Evolutionary conservation across 2,888 invertebrate species (phyloP).

Genomic region (Poecilus cupreus): DNA sequence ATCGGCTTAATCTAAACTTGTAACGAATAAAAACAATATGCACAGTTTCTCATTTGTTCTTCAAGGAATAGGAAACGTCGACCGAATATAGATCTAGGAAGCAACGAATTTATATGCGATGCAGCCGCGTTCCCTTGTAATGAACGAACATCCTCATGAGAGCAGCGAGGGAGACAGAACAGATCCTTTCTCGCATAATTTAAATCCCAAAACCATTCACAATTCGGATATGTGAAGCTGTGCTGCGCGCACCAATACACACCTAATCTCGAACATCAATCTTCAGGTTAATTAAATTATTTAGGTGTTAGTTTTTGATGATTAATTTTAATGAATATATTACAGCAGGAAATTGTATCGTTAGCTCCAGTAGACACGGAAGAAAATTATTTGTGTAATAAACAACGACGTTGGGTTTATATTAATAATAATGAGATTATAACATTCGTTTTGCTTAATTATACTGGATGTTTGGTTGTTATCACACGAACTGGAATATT

Average conservation of each 20-base stretch:
- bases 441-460: background rate
- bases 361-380: background rate
- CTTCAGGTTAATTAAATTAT: background rate
- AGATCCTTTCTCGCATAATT: background rate
- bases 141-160: conserved; percentile 19
- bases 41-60: background rate
- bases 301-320: background rate
- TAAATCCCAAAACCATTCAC: conserved; percentile 1
- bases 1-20: background rate
- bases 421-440: background rate
- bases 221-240: background rate
- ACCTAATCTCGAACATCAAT: background rate
- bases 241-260: background rate
- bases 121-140: background rate
- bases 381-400: background rate
- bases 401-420: background rate
- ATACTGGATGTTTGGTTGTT: background rate
- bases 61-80: conserved; percentile 3
- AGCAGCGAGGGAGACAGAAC: background rate
- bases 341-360: background rate
- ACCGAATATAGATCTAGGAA: conserved; percentile 12
- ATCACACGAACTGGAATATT: background rate
- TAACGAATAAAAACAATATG: conserved; percentile 7
- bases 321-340: background rate
- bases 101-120: conserved; percentile 17